phyloP scores from a whole-genome alignment of 2,888 invertebrate genomes.

The Mylabris sibirica region DNA sequence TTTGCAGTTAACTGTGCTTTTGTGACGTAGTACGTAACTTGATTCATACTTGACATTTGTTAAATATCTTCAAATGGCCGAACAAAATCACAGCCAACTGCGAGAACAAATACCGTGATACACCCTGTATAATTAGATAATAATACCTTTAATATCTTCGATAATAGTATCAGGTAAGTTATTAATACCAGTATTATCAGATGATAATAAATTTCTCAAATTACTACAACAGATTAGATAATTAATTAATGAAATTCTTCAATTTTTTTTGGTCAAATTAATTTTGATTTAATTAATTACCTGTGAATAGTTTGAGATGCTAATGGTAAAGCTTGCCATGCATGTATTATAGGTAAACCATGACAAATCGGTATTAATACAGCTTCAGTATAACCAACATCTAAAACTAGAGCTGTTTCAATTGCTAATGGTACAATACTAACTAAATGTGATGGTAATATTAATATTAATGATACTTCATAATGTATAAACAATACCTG shows the following conservation, averaged over 20 bases:
- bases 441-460: conserved; percentile 87
- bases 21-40: too few species aligned
- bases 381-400: conserved; percentile 87
- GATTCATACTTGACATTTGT: too few species aligned
- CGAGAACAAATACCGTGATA: too few species aligned
- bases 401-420: conserved; percentile 83
- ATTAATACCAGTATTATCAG: conserved; percentile 61
- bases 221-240: conserved; percentile 44
- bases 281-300: conserved; percentile 54
- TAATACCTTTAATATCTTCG: conserved; percentile 78
- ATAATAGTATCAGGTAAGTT: conserved; percentile 66
- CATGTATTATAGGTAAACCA: conserved; percentile 84
- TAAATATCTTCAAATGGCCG: too few species aligned
- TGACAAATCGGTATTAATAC: conserved; percentile 84
- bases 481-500: conserved; percentile 82
- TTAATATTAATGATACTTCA: conserved; percentile 71
- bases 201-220: conserved; percentile 59
- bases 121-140: too few species aligned
- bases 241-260: too few species aligned
- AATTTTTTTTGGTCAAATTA: too few species aligned
- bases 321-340: conserved; percentile 82
- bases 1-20: too few species aligned
- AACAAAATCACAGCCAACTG: too few species aligned
- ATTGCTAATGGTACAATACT: conserved; percentile 84
- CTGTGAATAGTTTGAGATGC: conserved; percentile 77